Base-by-base conservation (phyloP, 2,797 vertebrate genomes). In the Molothrus ater region DNA sequence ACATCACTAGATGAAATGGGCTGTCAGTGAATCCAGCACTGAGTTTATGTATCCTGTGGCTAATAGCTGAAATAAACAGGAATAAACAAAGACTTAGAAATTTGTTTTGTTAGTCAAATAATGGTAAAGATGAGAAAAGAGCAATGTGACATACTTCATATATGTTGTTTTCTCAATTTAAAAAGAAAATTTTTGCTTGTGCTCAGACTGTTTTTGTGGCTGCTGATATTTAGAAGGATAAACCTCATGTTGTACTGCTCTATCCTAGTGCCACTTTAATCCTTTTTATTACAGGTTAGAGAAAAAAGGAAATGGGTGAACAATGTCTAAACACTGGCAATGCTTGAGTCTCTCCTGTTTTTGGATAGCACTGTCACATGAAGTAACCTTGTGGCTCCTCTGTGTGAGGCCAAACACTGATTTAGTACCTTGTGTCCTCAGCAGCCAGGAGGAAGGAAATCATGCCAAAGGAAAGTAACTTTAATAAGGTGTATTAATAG, bases 1-100 rank as follows among this genome's bases (percentile, higher is more conserved):
- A 59, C n/a, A 64, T 56, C 54, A 24, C 43, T 50, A 45, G 64
- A 29, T 38, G 16, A 54, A 63, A 70, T 4, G 32, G 24, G 38
- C 56, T 80, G 19, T 54, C 15, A 9, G 24, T 72, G 80, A 92
- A 63, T 86, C 50, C 68, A 65, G 47, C 42, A 69, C 34, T 75
- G 75, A 72, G 38, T 26, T 82, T 88, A 26, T 51, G 5, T 47
- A 17, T 51, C 64, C 38, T 80, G 42, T 82, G 47, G 42, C 59
- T 82, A 85, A 45, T 11, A 85, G 64, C 75, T 85, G 80, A 59
- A 86, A 90, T 65, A 79, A 89, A 86, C 6, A 75, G 82, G 79
- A 79, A 79, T 71, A 84, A 80, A 66, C 14, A 48, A 50, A 71
- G 61, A 19, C n/a, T 57, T 34, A 70, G 17, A 61, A 40, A 34